Base-by-base conservation (phyloP, 2,888 invertebrate genomes). In the Eretmocerus hayati region DNA sequence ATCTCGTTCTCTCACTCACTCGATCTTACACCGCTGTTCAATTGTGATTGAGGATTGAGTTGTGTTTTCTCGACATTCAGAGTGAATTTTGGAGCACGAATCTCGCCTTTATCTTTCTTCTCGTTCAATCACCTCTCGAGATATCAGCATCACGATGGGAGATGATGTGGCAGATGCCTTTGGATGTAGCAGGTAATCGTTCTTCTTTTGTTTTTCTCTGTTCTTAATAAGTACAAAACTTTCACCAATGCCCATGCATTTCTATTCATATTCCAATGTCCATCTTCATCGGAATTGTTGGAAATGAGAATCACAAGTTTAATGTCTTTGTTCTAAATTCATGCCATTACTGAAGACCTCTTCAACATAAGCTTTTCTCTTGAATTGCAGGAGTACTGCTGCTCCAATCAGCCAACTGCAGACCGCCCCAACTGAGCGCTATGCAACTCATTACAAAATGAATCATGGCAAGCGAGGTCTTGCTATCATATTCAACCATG, bases 401-500 rank as follows among this genome's bases (percentile, higher is more conserved):
- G 56, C 59, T 49, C 59, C 64, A n/a, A 57, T 59, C 31, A 48
- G 54, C 32, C 57, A 59, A 42, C 26, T 64, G 21, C 64, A 60
- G 46, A 59, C 57, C 15, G 65, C 70, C 42, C 66, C 71, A 41
- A 71, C 70, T 9, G 79, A 80, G 46, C 79, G 82, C 55, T 80
- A 85, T 69, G 83, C 85, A 1, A 74, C 78, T 0, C 83, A 85
- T 64, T 95, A 94, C 69, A 89, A 87, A 58, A 94, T 94, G 92
- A 81, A 81, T 61, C 88, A 92, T 68, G 77, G 80, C 57, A 77
- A 81, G 53, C 81, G 93, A 48, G 94, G 95, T 4, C 72, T 82
- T 57, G 93, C 93, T 4, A 69, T 92, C 15, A 89, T 95, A 62
- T 90, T 95, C 64, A 95, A 94, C 69, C 93, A 95, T 67, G 88